These are phyloP conservation scores for Agriopis marginaria DNA, from an alignment of 2,888 invertebrate genomes.

Conservation along the genomic window DNA sequence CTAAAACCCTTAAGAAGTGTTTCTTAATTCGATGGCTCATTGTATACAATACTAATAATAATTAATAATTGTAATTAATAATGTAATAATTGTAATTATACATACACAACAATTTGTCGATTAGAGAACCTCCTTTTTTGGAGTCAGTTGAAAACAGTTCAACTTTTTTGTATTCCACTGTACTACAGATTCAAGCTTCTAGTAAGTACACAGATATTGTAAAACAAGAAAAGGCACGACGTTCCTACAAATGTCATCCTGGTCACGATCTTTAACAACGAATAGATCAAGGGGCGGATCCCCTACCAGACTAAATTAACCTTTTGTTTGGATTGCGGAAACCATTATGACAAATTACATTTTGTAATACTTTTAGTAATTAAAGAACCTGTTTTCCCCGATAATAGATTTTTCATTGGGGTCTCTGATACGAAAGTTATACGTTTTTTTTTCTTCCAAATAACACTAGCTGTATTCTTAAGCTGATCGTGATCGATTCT, in stretches of 20 bases:
- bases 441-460: too few relatives aligned
- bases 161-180: not conserved
- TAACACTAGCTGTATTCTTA: too few relatives aligned
- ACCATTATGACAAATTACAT: slow-evolving; percentile 15
- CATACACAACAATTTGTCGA: too few relatives aligned
- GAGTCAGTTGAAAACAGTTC: too few relatives aligned
- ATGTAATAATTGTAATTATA: too few relatives aligned
- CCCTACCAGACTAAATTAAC: slow-evolving; percentile 35
- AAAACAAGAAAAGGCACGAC: slow-evolving; percentile 32
- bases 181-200: not conserved
- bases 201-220: slow-evolving; percentile 8
- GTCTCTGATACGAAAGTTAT: too few relatives aligned
- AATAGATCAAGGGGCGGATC: slow-evolving; percentile 36
- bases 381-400: not conserved
- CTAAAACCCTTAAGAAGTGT: too few relatives aligned
- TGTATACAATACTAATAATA: too few relatives aligned
- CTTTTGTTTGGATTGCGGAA: slow-evolving; percentile 34
- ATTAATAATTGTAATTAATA: too few relatives aligned
- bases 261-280: slow-evolving; percentile 34
- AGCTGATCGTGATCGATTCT: too few relatives aligned
- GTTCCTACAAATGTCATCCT: slow-evolving; percentile 27
- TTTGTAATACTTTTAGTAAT: not conserved
- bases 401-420: not conserved
- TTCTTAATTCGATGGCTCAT: too few relatives aligned
- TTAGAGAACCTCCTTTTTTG: too few relatives aligned